Evolutionary conservation across 2,113 vertebrate genomes (phyloP).

Genomic region (Odocoileus hemionus): DNA sequence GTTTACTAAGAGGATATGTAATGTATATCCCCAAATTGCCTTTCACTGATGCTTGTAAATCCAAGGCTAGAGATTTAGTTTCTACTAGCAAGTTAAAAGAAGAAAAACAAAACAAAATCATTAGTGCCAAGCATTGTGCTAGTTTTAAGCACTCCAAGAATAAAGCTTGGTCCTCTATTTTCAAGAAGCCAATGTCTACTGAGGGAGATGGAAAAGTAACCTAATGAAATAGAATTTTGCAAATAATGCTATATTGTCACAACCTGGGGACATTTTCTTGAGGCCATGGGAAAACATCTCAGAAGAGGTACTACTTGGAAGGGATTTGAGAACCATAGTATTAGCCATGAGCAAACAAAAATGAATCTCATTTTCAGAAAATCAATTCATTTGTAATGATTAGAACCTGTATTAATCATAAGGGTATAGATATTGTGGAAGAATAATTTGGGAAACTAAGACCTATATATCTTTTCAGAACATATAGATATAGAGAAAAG

Average conservation of each 20-base stretch:
- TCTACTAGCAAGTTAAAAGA: neutral
- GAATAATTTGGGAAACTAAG: neutral
- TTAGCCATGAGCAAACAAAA: neutral
- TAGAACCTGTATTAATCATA: neutral
- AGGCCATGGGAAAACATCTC: neutral
- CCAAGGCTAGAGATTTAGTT: neutral
- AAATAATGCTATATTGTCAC: neutral
- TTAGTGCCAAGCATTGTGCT: neutral
- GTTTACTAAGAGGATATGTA: neutral
- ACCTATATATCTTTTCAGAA: neutral
- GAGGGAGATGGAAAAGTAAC: neutral
- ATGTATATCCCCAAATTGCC: neutral
- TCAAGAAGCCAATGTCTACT: neutral
- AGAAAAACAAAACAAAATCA: neutral
- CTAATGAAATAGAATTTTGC: neutral
- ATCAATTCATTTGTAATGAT: neutral
- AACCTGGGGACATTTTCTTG: neutral
- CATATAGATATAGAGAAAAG: neutral
- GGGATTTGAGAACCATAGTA: neutral
- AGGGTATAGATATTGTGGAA: neutral
- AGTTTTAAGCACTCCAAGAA: neutral
- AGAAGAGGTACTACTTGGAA: neutral
- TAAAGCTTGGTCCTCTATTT: neutral
- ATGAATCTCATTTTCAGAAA: neutral
- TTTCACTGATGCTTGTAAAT: neutral